phyloP scores from a whole-genome alignment of 2,888 invertebrate genomes.

The Leptarthrus brevirostris region DNA sequence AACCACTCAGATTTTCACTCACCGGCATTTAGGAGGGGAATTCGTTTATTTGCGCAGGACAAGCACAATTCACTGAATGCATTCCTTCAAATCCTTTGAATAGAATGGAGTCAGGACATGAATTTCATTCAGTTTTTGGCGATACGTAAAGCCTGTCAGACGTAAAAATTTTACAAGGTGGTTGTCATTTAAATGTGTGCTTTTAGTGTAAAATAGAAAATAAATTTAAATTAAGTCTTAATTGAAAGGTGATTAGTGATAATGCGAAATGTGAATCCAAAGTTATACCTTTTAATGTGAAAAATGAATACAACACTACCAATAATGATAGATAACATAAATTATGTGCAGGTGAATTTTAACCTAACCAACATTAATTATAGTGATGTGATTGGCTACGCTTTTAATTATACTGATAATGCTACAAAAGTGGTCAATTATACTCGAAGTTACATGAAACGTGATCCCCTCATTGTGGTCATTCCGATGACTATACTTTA shows the following conservation, averaged over 20 bases:
- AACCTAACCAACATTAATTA: background rate
- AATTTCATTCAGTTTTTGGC: conserved; percentile 22
- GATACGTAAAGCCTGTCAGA: conserved; percentile 2
- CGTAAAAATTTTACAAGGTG: too few relatives aligned
- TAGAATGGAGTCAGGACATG: background rate
- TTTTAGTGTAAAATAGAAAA: too few relatives aligned
- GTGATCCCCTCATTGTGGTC: conserved; percentile 57
- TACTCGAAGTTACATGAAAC: background rate
- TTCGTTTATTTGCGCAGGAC: background rate
- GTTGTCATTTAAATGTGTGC: too few relatives aligned
- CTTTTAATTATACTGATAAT: conserved; percentile 1
- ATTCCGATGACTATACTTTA: conserved; percentile 75
- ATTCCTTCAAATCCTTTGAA: background rate
- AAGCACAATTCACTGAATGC: conserved; percentile 3
- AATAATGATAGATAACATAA: conserved; percentile 15
- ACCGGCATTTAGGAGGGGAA: conserved; percentile 25
- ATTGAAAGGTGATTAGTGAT: too few relatives aligned
- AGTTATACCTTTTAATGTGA: background rate
- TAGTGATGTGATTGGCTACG: conserved; percentile 16
- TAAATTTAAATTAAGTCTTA: too few relatives aligned
- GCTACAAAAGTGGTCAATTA: conserved; percentile 17
- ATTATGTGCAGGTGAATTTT: conserved; percentile 29
- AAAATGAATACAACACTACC: background rate
- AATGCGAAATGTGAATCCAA: too few relatives aligned
- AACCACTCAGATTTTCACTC: conserved; percentile 20